These are phyloP conservation scores for Strigamia crassipes DNA, from an alignment of 2,888 invertebrate genomes.

Conservation along the genomic window DNA sequence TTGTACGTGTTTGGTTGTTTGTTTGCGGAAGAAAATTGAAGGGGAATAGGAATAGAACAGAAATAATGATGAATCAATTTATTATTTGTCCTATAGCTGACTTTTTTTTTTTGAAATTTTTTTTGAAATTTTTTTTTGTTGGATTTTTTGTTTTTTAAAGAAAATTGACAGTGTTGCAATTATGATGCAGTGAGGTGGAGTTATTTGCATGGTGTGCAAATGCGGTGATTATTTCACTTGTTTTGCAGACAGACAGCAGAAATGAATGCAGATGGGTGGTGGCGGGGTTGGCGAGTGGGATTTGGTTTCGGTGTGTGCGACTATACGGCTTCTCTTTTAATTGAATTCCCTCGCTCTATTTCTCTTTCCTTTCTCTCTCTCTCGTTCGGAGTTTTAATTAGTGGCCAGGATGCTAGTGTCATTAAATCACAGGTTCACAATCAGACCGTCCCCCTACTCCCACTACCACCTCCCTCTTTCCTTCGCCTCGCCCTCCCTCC, in stretches of 20 bases:
- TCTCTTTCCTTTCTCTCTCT: constrained; percentile 42
- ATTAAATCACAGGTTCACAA: constrained; percentile 47
- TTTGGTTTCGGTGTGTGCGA: constrained; percentile 44
- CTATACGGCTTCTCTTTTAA: constrained; percentile 44
- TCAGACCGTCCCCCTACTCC: constrained; percentile 41
- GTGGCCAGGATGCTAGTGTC: constrained; percentile 47
- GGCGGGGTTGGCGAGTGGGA: constrained; percentile 44
- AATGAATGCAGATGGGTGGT: constrained; percentile 39
- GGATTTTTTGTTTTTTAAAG: neutral
- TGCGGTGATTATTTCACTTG: constrained; percentile 42
- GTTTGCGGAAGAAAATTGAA: too few species aligned
- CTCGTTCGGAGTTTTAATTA: constrained; percentile 47
- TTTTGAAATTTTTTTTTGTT: too few species aligned
- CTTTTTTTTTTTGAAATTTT: neutral
- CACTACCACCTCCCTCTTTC: constrained; percentile 26
- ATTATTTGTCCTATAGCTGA: neutral
- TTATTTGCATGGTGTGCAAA: constrained; percentile 40
- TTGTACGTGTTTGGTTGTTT: neutral
- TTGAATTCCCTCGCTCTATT: constrained; percentile 47
- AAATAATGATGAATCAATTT: constrained; percentile 15
- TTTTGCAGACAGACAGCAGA: constrained; percentile 40
- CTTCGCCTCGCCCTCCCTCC: constrained; percentile 19
- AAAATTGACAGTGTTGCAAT: constrained; percentile 37
- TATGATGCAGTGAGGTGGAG: constrained; percentile 38
- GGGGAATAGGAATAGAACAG: neutral